Conservation (phyloP, 53 echinoderm and acorn worm species). For the Patiria pectinifera region DNA sequence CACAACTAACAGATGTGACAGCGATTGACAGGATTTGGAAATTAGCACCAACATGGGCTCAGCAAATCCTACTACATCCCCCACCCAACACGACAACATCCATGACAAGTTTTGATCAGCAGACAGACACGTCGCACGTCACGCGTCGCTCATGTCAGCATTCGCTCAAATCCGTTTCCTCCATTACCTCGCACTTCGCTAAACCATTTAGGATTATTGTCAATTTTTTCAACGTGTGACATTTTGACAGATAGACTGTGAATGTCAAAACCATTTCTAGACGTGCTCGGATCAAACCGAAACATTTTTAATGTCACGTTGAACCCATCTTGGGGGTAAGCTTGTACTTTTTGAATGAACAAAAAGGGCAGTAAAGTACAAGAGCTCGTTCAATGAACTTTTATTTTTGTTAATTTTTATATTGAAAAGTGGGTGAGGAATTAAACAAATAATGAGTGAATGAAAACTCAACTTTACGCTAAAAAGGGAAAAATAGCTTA, state of each 20-base stretch:
- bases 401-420: background rate
- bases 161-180: background rate
- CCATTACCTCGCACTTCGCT: background rate
- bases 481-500: background rate
- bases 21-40: background rate
- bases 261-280: background rate
- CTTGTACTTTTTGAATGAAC: background rate
- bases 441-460: background rate
- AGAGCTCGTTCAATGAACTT: background rate
- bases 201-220: background rate
- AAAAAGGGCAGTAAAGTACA: background rate
- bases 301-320: slow-evolving; percentile 1
- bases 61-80: background rate
- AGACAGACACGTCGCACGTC: background rate
- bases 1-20: background rate
- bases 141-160: background rate
- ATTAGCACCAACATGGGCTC: background rate
- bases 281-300: background rate
- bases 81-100: background rate
- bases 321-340: background rate
- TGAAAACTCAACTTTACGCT: background rate
- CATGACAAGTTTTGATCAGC: background rate
- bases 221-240: background rate
- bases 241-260: background rate
- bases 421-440: no score